Conservation (phyloP, 2,797 vertebrate species). For the Natrix natrix region DNA sequence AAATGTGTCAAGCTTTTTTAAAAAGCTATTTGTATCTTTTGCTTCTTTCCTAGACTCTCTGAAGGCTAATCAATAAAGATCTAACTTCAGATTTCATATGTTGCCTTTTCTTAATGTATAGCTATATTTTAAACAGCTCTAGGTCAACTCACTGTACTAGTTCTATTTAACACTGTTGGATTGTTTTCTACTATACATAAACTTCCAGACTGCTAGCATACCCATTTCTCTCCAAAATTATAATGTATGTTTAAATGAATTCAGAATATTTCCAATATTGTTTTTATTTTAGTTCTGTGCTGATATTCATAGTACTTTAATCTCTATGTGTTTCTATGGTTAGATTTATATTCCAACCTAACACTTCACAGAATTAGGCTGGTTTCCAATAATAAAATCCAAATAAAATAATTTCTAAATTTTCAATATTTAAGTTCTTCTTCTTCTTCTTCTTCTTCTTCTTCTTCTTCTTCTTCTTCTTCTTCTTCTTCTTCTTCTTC, state of each 20-base stretch:
- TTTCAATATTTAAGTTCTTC: background rate
- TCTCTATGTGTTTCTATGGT: background rate
- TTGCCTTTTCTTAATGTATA: background rate
- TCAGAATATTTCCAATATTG: background rate
- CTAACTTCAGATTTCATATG: background rate
- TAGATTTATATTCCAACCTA: background rate
- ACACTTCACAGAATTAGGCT: background rate
- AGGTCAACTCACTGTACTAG: background rate
- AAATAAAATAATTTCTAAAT: background rate
- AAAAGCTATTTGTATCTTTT: background rate
- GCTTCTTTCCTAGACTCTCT: background rate
- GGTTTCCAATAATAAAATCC: background rate
- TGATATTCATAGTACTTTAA: background rate
- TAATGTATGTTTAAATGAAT: background rate
- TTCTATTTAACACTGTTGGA: background rate
- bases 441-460: background rate
- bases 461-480: no score
- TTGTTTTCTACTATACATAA: background rate
- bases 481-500: no score
- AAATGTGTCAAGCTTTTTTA: background rate
- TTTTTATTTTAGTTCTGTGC: background rate
- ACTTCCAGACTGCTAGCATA: background rate
- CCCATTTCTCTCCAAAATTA: background rate
- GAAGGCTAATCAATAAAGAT: background rate
- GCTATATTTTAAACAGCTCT: background rate